Percentiles rank a stretch among this genome's conserved stretches.
Evolutionary conservation across 2,113 vertebrate genomes (phyloP).

Genomic region (Rhabdornis inornatus): DNA sequence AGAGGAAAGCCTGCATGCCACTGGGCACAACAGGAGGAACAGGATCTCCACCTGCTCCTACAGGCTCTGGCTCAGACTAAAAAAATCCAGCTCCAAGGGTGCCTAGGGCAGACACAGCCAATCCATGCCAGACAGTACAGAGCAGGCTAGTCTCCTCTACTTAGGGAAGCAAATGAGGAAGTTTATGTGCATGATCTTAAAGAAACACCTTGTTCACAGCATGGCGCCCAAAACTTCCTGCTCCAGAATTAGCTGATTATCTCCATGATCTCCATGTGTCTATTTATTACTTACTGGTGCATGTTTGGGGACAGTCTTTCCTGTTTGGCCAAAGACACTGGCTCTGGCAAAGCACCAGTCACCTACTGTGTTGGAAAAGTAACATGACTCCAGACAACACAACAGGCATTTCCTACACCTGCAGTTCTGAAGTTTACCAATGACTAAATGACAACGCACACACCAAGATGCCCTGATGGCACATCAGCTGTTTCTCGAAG

Average conservation of each 20-base stretch:
- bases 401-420: neutral
- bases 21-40: neutral
- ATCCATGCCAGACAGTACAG: neutral
- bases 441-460: neutral
- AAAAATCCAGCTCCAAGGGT: neutral
- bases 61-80: neutral
- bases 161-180: neutral
- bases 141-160: neutral
- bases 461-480: neutral
- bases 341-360: neutral
- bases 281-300: neutral
- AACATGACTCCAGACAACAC: neutral
- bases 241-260: neutral
- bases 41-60: neutral
- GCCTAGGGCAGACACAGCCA: neutral
- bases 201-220: neutral
- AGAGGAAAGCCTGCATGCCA: too few relatives aligned
- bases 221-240: rapidly evolving
- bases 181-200: neutral
- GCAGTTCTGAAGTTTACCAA: neutral
- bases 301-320: neutral
- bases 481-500: neutral
- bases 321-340: neutral
- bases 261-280: neutral
- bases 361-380: neutral